Percentiles rank a stretch among this genome's conserved stretches.
Conservation (phyloP, 2,113 vertebrate genomes). For the Campylomormyrus tamandua region DNA sequence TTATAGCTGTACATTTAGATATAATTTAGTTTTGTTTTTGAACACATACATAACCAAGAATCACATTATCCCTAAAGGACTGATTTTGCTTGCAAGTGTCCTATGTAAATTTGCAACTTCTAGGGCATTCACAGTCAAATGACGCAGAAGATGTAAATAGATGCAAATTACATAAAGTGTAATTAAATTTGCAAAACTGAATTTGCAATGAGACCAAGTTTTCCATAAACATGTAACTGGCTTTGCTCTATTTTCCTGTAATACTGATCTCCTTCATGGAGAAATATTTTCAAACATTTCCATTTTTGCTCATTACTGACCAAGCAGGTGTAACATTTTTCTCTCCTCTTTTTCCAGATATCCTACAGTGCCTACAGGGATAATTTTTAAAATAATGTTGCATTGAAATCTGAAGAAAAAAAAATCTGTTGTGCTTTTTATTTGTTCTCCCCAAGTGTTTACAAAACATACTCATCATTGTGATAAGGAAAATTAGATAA, state of each 20-base stretch:
- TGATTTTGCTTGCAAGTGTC: not conserved
- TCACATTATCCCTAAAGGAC: not conserved
- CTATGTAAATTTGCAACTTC: not conserved
- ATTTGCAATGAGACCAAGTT: conserved; percentile 4
- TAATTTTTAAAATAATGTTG: not conserved
- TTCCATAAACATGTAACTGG: not conserved
- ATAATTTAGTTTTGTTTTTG: not conserved
- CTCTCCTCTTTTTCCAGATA: not conserved
- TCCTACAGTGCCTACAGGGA: not conserved
- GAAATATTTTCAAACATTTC: not conserved
- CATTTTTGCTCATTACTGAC: not conserved
- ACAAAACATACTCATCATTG: not conserved
- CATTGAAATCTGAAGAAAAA: not conserved
- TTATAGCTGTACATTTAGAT: not conserved
- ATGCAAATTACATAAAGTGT: conserved; percentile 8
- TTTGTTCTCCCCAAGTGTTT: not conserved
- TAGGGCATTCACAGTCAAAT: not conserved
- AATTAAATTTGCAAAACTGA: conserved; percentile 7
- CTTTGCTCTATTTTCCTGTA: not conserved
- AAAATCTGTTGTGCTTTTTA: not conserved
- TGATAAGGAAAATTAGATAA: not conserved
- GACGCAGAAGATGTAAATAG: not conserved
- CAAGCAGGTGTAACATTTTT: not conserved
- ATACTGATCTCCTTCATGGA: not conserved
- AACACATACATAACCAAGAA: conserved; percentile 6